These are phyloP conservation scores for Goniozus legneri DNA, from an alignment of 1,140 invertebrate genomes.

Conservation along the genomic window DNA sequence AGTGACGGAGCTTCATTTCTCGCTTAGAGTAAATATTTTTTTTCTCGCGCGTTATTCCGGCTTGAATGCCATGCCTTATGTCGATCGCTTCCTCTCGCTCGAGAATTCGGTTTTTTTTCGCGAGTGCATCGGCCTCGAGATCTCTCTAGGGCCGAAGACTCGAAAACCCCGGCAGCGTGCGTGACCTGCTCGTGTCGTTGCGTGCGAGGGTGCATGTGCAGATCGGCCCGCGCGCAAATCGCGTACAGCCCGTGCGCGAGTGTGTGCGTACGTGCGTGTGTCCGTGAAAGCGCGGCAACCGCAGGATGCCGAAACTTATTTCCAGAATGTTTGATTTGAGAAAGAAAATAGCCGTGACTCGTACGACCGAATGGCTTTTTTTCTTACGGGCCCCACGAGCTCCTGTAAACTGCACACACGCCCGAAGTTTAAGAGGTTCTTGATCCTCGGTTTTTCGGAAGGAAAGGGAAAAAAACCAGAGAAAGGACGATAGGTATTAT, in stretches of 20 bases:
- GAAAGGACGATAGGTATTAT: conserved; percentile 9
- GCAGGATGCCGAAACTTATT: conserved; percentile 43
- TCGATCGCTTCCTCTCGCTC: conserved; percentile 39
- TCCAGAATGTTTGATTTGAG: conserved; percentile 53
- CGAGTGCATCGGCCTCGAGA: conserved; percentile 45
- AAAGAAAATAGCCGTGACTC: conserved; percentile 45
- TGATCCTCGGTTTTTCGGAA: conserved; percentile 28
- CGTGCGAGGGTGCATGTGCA: conserved; percentile 6
- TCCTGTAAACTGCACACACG: conserved; percentile 39
- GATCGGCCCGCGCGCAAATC: neutral
- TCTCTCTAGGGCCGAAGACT: conserved; percentile 35
- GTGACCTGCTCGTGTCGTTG: conserved; percentile 19
- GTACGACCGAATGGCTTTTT: conserved; percentile 26
- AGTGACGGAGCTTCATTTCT: no score
- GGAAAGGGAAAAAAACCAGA: conserved; percentile 7
- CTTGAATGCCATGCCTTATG: conserved; percentile 1
- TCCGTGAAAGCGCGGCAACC: conserved; percentile 21
- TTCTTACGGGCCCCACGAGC: no score
- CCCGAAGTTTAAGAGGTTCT: conserved; percentile 48
- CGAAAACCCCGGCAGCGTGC: conserved; percentile 13
- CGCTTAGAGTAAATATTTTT: no score
- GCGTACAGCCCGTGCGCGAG: conserved; percentile 1
- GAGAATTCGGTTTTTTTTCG: no score
- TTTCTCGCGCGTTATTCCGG: no score
- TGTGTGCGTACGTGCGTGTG: no score